phyloP scores from a whole-genome alignment of 2,888 invertebrate genomes.

The Lacanobia wlatinum region DNA sequence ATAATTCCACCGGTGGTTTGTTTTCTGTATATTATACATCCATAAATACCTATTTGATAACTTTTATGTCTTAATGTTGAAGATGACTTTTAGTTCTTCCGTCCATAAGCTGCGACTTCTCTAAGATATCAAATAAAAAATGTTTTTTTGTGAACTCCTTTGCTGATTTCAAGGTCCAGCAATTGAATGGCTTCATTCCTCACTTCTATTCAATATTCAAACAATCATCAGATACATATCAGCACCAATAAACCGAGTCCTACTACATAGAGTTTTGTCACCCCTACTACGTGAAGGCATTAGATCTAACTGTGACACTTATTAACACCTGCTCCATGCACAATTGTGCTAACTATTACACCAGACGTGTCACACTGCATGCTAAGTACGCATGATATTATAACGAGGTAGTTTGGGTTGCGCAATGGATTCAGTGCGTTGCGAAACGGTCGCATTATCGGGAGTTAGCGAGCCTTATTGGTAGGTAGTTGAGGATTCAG shows the following conservation, averaged over 20 bases:
- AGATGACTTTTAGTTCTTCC: too few relatives aligned
- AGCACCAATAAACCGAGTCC: conserved; percentile 19
- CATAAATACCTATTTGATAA: too few relatives aligned
- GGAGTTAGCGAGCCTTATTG: conserved; percentile 41
- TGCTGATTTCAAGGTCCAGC: too few relatives aligned
- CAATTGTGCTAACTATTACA: conserved; percentile 76
- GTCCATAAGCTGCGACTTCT: too few relatives aligned
- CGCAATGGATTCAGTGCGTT: conserved; percentile 71
- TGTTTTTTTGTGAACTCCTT: too few relatives aligned
- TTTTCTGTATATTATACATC: too few relatives aligned
- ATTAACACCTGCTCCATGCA: conserved; percentile 69
- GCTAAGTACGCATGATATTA: conserved; percentile 77
- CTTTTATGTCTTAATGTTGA: too few relatives aligned
- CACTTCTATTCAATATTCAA: conserved; percentile 16
- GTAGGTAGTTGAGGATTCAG: conserved; percentile 23
- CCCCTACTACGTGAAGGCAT: conserved; percentile 54
- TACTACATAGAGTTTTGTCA: conserved; percentile 21
- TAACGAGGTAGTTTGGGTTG: conserved; percentile 68
- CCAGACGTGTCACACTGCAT: conserved; percentile 76
- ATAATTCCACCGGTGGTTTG: too few relatives aligned
- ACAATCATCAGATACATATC: conserved; percentile 6
- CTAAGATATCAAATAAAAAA: too few relatives aligned
- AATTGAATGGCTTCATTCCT: background rate
- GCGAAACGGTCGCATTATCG: conserved; percentile 48
- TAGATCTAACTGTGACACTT: conserved; percentile 46